Evolutionary conservation across 2,113 vertebrate species (phyloP).

Genomic region (Vombatus ursinus): DNA sequence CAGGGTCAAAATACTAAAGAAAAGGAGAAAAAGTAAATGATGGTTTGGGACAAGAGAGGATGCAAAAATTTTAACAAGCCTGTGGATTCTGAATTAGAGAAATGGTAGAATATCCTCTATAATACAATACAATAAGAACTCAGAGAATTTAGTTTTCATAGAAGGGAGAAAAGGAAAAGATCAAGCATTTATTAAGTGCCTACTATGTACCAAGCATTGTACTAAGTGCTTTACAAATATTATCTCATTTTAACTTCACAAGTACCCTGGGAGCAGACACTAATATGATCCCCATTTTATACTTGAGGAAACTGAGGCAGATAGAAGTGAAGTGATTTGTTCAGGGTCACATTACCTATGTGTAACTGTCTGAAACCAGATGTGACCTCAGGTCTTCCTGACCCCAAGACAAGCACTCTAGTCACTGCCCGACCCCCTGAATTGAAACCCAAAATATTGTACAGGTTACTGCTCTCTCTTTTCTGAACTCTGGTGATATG

Average conservation of each 20-base stretch:
- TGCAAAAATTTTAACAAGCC: not conserved
- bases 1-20: not conserved
- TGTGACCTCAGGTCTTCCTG: too few relatives aligned
- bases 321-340: too few relatives aligned
- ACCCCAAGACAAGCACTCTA: too few relatives aligned
- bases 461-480: not conserved
- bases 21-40: not conserved
- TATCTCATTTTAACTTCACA: not conserved
- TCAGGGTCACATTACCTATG: too few relatives aligned
- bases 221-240: not conserved
- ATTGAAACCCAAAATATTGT: too few relatives aligned
- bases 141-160: not conserved
- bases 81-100: not conserved
- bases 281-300: not conserved
- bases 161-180: not conserved
- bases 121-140: not conserved
- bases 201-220: not conserved
- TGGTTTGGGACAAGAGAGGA: not conserved
- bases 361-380: too few relatives aligned
- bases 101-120: not conserved
- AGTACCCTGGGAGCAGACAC: not conserved
- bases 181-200: not conserved
- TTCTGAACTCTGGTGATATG: not conserved
- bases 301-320: too few relatives aligned
- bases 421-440: too few relatives aligned